These are phyloP conservation scores for Pelochelys cantorii DNA, from an alignment of 2,797 vertebrate species.

Conservation along the genomic window DNA sequence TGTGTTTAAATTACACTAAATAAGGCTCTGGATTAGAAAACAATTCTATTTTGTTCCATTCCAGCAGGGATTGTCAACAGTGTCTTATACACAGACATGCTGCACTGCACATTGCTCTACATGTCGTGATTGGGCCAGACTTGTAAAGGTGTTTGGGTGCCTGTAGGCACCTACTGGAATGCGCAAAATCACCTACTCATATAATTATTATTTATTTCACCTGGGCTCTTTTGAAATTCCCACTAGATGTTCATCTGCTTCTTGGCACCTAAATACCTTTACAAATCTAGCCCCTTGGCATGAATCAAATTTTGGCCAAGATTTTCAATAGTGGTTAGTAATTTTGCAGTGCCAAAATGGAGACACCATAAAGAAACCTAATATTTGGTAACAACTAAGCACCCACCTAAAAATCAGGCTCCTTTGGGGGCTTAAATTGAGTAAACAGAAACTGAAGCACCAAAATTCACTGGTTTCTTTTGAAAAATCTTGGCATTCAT, in stretches of 20 bases:
- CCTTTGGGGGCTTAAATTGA: neutral
- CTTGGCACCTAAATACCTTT: neutral
- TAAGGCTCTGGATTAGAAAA: neutral
- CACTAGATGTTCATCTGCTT: neutral
- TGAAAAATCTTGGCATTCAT: slow-evolving; percentile 41
- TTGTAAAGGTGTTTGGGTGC: neutral
- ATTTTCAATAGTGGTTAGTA: neutral
- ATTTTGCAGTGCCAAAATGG: neutral
- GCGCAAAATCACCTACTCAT: neutral
- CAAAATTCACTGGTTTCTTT: neutral
- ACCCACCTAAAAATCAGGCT: neutral
- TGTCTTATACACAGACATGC: rapidly evolving
- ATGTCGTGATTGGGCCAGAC: neutral
- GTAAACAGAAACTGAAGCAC: slow-evolving; percentile 15
- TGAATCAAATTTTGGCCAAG: neutral
- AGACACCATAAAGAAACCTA: neutral
- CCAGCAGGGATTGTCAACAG: neutral
- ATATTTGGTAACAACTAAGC: neutral
- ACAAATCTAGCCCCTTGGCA: neutral
- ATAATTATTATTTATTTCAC: neutral
- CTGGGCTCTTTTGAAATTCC: neutral
- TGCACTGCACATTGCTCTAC: neutral
- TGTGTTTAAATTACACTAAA: neutral
- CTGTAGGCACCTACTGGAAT: neutral
- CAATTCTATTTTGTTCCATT: neutral